A percentile compares a stretch with the other conserved stretches of the same genome.
Conservation (phyloP, 2,113 vertebrate genomes). For the Tylochromis polylepis region DNA sequence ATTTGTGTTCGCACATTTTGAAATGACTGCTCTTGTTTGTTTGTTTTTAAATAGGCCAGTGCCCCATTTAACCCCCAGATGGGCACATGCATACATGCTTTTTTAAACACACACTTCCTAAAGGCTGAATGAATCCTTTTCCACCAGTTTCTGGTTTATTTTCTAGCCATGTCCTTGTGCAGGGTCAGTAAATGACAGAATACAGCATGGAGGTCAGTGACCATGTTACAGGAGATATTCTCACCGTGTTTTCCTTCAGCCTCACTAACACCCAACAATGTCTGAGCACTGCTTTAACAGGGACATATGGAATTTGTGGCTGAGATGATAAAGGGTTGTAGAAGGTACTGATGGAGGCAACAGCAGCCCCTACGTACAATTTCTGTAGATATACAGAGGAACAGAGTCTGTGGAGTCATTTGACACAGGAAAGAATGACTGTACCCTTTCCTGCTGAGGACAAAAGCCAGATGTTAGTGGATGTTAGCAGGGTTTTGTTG, state of each 20-base stretch:
- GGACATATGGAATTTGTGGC: background rate
- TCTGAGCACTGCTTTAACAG: background rate
- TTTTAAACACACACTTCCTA: background rate
- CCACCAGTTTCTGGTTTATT: background rate
- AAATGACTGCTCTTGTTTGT: fast-evolving
- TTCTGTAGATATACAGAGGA: background rate
- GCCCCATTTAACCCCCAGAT: background rate
- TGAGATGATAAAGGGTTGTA: background rate
- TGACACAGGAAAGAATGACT: background rate
- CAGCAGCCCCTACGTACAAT: fast-evolving
- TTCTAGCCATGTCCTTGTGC: background rate
- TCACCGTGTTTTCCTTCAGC: background rate
- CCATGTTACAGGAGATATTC: background rate
- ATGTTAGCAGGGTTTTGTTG: background rate
- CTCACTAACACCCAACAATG: background rate
- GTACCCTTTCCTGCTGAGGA: background rate
- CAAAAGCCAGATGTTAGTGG: background rate
- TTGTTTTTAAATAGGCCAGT: background rate
- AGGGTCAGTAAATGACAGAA: background rate
- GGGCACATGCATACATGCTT: background rate
- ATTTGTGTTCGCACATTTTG: background rate
- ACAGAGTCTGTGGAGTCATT: background rate
- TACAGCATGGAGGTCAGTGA: background rate
- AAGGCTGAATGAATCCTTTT: background rate
- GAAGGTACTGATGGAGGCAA: background rate